A percentile compares a stretch with the other conserved stretches of the same genome.
Evolutionary conservation across 2,888 invertebrate genomes (phyloP).

Genomic region (Ariolimax columbianus): DNA sequence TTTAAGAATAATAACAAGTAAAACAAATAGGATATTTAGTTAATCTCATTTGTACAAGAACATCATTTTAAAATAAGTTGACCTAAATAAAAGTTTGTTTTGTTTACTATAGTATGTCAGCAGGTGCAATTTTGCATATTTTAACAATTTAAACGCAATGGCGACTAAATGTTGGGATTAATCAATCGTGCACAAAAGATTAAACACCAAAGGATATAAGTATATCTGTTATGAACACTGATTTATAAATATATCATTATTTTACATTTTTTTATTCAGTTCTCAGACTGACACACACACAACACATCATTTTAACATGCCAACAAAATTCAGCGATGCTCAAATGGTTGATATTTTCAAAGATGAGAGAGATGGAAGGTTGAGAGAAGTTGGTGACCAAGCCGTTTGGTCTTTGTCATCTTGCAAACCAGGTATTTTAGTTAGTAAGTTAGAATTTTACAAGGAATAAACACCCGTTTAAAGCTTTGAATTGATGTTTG

Average conservation of each 20-base stretch:
- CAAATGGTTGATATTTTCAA: slow-evolving; percentile 82
- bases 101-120: not conserved
- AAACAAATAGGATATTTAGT: not conserved
- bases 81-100: not conserved
- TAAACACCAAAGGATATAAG: no score
- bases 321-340: slow-evolving; percentile 69
- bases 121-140: not conserved
- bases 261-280: no score
- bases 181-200: no score
- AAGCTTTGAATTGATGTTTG: no score
- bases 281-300: no score
- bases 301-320: slow-evolving; percentile 60
- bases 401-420: slow-evolving; percentile 99
- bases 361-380: slow-evolving; percentile 83
- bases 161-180: not conserved
- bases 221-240: no score
- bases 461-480: not conserved
- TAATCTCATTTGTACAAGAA: not conserved
- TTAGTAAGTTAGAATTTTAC: not conserved
- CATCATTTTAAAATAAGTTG: not conserved
- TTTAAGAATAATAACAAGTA: not conserved
- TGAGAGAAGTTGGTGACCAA: slow-evolving; percentile 91
- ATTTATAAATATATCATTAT: no score
- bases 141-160: not conserved
- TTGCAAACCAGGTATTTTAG: slow-evolving; percentile 92